Evolutionary conservation across 1,140 invertebrate species (phyloP).

Genomic region (Cotesia typhae): DNA sequence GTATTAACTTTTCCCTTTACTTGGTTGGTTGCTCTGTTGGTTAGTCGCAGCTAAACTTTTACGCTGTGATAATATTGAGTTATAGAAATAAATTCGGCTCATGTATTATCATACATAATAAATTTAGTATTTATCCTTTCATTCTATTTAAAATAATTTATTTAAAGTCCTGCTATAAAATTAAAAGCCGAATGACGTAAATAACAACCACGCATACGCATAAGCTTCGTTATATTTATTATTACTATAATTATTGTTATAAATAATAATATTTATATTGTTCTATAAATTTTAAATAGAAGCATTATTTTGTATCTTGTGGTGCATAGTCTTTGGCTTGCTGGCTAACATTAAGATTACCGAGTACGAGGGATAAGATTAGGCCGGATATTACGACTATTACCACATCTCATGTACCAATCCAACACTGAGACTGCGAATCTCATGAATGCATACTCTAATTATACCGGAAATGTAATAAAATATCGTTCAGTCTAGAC

Average conservation of each 20-base stretch:
- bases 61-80: neutral
- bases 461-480: conserved; percentile 19
- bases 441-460: conserved; percentile 12
- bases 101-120: neutral
- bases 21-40: neutral
- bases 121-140: no score
- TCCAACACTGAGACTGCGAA: conserved; percentile 26
- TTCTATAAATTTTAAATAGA: no score
- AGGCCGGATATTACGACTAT: conserved; percentile 35
- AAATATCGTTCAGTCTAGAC: conserved; percentile 10
- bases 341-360: conserved; percentile 21
- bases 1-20: conserved; percentile 21
- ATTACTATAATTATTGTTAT: no score
- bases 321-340: conserved; percentile 1
- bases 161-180: no score
- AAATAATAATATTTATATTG: no score
- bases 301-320: neutral
- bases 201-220: neutral
- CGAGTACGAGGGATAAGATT: conserved; percentile 23
- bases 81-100: conserved; percentile 9
- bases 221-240: no score
- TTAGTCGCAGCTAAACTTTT: no score
- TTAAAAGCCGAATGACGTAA: no score
- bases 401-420: conserved; percentile 31
- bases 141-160: no score